phyloP scores from a whole-genome alignment of 2,888 invertebrate species.

The Pandemis corylana region DNA sequence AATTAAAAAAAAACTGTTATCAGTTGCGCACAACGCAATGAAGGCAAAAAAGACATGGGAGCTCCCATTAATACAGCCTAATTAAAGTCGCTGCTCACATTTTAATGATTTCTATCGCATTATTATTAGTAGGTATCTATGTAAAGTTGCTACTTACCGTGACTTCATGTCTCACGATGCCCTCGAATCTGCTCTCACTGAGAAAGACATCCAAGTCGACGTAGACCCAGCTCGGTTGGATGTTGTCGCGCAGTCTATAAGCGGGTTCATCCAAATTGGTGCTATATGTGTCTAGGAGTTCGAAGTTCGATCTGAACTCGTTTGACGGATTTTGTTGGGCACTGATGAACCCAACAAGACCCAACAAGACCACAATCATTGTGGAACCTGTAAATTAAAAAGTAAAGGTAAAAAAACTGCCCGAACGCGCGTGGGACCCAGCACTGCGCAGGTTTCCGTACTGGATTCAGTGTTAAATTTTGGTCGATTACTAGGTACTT shows the following conservation, averaged over 20 bases:
- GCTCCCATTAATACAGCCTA: too few relatives aligned
- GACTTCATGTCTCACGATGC: conserved; percentile 59
- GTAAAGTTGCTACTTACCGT: conserved; percentile 57
- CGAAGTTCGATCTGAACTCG: conserved; percentile 66
- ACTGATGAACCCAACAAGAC: conserved; percentile 57
- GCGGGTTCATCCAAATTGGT: conserved; percentile 67
- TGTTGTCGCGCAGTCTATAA: conserved; percentile 65
- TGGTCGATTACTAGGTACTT: too few relatives aligned
- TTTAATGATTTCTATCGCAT: too few relatives aligned
- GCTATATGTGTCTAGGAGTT: conserved; percentile 56
- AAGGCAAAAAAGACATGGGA: too few relatives aligned
- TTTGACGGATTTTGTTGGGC: conserved; percentile 58
- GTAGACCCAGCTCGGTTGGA: conserved; percentile 61
- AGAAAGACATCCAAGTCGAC: conserved; percentile 71
- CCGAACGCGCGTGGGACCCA: background rate
- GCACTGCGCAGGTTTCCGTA: too few relatives aligned
- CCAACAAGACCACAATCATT: conserved; percentile 58
- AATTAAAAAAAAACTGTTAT: background rate
- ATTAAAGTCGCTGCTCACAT: too few relatives aligned
- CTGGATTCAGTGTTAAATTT: too few relatives aligned
- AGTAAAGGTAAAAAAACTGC: background rate
- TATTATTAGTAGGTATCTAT: too few relatives aligned
- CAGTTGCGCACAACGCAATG: too few relatives aligned
- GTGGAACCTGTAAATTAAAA: conserved; percentile 56
- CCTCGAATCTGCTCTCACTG: conserved; percentile 61